A percentile compares a stretch with the other conserved stretches of the same genome.
Evolutionary conservation across 2,797 vertebrate genomes (phyloP).

Genomic region (Acanthurus tractus): DNA sequence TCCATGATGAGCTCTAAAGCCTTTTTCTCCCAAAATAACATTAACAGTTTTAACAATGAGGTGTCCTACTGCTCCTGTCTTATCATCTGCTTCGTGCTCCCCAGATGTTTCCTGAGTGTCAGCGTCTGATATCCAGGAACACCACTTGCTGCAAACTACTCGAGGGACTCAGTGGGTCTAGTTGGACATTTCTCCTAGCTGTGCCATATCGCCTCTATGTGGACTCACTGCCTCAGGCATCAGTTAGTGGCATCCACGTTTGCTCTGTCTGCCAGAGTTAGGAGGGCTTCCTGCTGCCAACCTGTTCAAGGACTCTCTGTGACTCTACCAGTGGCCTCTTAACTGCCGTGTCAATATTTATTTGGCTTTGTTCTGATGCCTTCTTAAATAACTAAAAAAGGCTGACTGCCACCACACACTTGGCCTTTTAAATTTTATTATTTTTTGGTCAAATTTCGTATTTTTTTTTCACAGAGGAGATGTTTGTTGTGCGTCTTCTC

Average conservation of each 20-base stretch:
- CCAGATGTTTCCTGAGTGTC: conserved; percentile 88
- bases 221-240: conserved; percentile 92
- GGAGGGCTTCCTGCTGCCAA: conserved; percentile 91
- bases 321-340: conserved; percentile 91
- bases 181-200: conserved; percentile 89
- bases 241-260: conserved; percentile 91
- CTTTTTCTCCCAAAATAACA: background rate
- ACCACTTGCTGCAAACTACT: conserved; percentile 86
- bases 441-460: conserved; percentile 72
- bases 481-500: conserved; percentile 67
- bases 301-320: conserved; percentile 89
- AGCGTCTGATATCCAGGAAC: conserved; percentile 12
- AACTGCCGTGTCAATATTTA: conserved; percentile 91
- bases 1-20: background rate
- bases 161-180: conserved; percentile 73
- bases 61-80: background rate
- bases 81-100: conserved; percentile 15
- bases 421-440: conserved; percentile 49
- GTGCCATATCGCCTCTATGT: conserved; percentile 92
- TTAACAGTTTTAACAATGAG: background rate
- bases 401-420: conserved; percentile 87
- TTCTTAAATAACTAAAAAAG: conserved; percentile 77
- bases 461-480: conserved; percentile 88
- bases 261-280: conserved; percentile 90
- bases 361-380: conserved; percentile 93